Evolutionary conservation across 2,113 vertebrate species (phyloP), one percentile per base, ranked within the genome.

Genomic region (Stictonetta naevosa): DNA sequence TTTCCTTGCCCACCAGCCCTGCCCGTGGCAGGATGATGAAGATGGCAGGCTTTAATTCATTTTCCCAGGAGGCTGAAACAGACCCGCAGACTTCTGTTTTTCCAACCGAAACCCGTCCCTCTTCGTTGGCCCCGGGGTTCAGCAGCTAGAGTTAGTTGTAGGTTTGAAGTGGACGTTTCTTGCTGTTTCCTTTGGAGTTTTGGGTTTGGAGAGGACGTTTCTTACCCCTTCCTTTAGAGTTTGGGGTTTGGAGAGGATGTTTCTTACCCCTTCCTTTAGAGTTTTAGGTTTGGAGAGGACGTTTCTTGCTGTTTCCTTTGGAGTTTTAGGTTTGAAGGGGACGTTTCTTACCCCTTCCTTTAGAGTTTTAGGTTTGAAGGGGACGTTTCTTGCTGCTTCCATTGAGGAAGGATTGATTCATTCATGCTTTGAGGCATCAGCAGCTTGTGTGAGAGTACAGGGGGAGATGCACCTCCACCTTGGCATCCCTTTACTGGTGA

Each of bases 121-220:
- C 44, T 26, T 55, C 14, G 0, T 10, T 12, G 29, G 36, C 50
- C 6, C 4, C 7, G 22, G 0, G 3, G 34, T 52, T 34, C 48
- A 29, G 31, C 1, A 0, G 0, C 20, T 48, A 5, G 20, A 48
- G 46, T 9, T 46, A 40, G 40, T 17, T 42, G 40, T 3, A 85
- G 56, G 14, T 7, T 42, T 36, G 75, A 13, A 22, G 58, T 68
- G 17, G 46, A n/a, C 3, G 0, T 34, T 80, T 40, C 75, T 38
- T 26, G 68, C 36, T 15, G 0, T 17, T 71, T 36, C 31, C 19
- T 17, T 74, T 33, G 7, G 38, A 3, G 38, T 13, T 42, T 36
- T 2, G 79, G 56, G 19, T 6, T 48, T 36, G 75, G 15, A 22
- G 56, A 67, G 20, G 46, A 31, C 3, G 0, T 33, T 80, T 40